phyloP scores from a whole-genome alignment of 2,113 vertebrate genomes.

The Micromys minutus region DNA sequence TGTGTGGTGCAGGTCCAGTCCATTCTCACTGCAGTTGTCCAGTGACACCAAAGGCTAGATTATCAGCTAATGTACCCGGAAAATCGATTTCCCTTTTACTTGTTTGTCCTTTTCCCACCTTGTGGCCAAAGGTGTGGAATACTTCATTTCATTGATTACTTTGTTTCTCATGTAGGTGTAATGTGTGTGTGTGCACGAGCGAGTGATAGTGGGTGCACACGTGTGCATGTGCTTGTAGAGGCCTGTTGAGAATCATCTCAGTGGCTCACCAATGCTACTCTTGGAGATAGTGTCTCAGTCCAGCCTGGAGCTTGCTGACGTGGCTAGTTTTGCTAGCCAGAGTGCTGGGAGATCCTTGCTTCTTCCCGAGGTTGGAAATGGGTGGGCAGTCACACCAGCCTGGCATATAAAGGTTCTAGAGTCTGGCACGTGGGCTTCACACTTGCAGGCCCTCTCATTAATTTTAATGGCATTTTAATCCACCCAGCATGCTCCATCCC shows the following conservation, averaged over 20 bases:
- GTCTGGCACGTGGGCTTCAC: not conserved
- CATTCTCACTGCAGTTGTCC: not conserved
- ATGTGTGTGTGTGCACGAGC: too few relatives aligned
- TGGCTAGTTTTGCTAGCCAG: not conserved
- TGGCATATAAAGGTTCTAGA: not conserved
- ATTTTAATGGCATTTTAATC: conserved; percentile 8
- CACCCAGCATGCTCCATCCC: not conserved
- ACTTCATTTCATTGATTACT: conserved; percentile 2
- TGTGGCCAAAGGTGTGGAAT: not conserved
- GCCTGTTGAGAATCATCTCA: not conserved
- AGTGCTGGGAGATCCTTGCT: not conserved
- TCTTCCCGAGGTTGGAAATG: not conserved
- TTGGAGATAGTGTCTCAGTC: not conserved
- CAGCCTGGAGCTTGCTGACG: not conserved
- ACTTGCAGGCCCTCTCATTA: not conserved
- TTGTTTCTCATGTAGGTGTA: not conserved
- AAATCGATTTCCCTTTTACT: not conserved
- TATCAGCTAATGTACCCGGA: not conserved
- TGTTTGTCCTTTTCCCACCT: not conserved
- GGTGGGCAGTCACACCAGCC: not conserved
- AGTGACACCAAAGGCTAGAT: not conserved
- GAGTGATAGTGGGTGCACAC: too few relatives aligned
- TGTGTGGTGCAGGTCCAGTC: not conserved
- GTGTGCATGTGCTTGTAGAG: not conserved
- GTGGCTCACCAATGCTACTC: not conserved